A percentile compares a stretch with the other conserved stretches of the same genome.
Evolutionary conservation across 2,797 vertebrate species (phyloP).

Genomic region (Coregonus sp.): DNA sequence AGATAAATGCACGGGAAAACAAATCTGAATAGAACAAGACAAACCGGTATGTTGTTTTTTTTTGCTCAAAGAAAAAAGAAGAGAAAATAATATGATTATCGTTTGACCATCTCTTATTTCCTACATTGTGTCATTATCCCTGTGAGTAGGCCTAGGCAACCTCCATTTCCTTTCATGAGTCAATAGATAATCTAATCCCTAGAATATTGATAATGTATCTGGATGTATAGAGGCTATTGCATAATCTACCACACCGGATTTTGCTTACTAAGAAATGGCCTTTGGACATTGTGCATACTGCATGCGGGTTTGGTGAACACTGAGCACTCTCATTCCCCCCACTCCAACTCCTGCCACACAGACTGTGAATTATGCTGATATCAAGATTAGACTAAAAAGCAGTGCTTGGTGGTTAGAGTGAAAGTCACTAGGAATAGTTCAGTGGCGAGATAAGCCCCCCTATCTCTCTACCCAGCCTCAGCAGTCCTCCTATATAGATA

Average conservation of each 20-base stretch:
- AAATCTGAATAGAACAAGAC: not conserved
- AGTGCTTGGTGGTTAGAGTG: not conserved
- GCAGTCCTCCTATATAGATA: not conserved
- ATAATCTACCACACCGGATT: not conserved
- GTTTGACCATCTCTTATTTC: too few species aligned
- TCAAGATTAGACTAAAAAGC: not conserved
- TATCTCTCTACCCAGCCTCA: not conserved
- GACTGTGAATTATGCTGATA: not conserved
- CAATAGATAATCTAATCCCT: not conserved
- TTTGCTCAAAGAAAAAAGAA: too few species aligned
- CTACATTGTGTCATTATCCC: too few species aligned
- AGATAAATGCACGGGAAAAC: not conserved
- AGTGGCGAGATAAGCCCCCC: not conserved
- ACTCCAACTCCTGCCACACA: not conserved
- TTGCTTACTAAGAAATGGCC: not conserved
- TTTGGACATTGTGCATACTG: slow-evolving; percentile 1
- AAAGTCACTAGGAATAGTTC: not conserved
- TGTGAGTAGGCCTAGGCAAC: not conserved
- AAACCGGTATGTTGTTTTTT: not conserved
- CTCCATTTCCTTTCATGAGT: not conserved
- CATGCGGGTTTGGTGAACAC: not conserved
- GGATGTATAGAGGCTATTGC: not conserved
- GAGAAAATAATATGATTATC: too few species aligned
- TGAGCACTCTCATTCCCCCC: not conserved
- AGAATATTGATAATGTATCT: not conserved